Conservation (phyloP, 1,140 invertebrate genomes). For the Lasaia peninsularis region DNA sequence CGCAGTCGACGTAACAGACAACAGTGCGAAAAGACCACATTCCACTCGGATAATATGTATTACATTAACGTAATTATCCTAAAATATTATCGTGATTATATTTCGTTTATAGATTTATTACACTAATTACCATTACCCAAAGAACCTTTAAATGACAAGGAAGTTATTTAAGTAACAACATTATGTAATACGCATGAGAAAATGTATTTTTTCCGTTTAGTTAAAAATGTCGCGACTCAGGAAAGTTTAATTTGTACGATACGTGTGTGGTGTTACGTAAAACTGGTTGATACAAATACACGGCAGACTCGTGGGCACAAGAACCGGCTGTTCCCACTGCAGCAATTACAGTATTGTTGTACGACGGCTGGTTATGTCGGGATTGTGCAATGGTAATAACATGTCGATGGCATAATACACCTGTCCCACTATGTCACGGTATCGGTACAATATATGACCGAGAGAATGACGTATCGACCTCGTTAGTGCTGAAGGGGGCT, state of each 20-base stretch:
- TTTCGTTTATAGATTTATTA: not conserved
- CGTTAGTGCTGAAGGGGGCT: not conserved
- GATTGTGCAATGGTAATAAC: slow-evolving; percentile 14
- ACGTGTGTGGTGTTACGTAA: slow-evolving; percentile 37
- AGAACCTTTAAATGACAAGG: not conserved
- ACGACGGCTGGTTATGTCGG: slow-evolving; percentile 40
- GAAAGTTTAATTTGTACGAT: slow-evolving; percentile 35
- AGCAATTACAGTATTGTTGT: slow-evolving; percentile 51
- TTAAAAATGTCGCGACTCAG: slow-evolving; percentile 16
- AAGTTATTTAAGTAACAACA: not conserved
- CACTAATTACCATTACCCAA: not conserved
- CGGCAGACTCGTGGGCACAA: slow-evolving; percentile 41
- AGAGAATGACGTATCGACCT: not conserved
- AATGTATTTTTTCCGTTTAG: not conserved
- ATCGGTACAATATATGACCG: not conserved
- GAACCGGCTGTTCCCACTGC: slow-evolving; percentile 51
- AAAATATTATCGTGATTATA: not conserved
- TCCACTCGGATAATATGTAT: too few species aligned
- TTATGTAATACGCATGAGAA: slow-evolving; percentile 7
- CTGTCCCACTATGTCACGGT: slow-evolving; percentile 4
- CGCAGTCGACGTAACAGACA: too few species aligned
- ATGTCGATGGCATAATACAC: slow-evolving; percentile 29
- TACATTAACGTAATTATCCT: too few species aligned
- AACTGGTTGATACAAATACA: slow-evolving; percentile 39
- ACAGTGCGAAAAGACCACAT: too few species aligned